Base-by-base conservation (phyloP, 2,113 vertebrate genomes). In the Hylia prasina region DNA sequence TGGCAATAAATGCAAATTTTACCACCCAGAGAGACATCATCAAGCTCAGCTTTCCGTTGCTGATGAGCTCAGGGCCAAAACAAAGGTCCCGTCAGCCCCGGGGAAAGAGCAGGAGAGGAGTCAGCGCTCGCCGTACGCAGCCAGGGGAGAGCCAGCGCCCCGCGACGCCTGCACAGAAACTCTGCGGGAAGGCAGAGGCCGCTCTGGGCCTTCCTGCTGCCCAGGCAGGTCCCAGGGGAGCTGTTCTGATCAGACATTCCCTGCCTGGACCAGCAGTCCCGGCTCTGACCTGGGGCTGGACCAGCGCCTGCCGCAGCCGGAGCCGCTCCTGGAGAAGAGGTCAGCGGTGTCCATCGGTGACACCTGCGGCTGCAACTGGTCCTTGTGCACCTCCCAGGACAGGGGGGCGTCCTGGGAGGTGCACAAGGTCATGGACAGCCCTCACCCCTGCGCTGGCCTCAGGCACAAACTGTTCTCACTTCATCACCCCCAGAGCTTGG, bases 1-100 rank as follows among this genome's bases (percentile, higher is more conserved):
- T 11, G 99, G 99, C 47, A 97, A 98, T 66, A 99, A 99, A 96
- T 99, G 99, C 91, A 99, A 99, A 89, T 99, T 98, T 97, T 99
- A 98, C 89, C 99, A 99, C 68, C 98, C 99, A 0, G 99, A 99
- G 93, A 97, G 98, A 75, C 84, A 90, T 22, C 97, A 95, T 69
- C 98, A 98, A 61, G 97, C 97, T 30, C 99, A 98, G 90, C 94
- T 99, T 58, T 98, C 99, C 0, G 98, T 99, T 76, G 99, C 99
- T 0, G 99, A 99, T 20, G 99, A 99, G 81, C 98, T 99, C 33
- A 97, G 99, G 33, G 98, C 98, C 13, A 98, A 98, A 61, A 98
- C 89, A 19, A 97, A 95, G 58, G 90, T 82, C n/a, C 82, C 28
- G 0, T 22, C 42, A 16, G 57, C 24, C 53, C 22, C 25, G 24